phyloP scores from a whole-genome alignment of 2,888 invertebrate species.

The Agriopis aurantiaria region DNA sequence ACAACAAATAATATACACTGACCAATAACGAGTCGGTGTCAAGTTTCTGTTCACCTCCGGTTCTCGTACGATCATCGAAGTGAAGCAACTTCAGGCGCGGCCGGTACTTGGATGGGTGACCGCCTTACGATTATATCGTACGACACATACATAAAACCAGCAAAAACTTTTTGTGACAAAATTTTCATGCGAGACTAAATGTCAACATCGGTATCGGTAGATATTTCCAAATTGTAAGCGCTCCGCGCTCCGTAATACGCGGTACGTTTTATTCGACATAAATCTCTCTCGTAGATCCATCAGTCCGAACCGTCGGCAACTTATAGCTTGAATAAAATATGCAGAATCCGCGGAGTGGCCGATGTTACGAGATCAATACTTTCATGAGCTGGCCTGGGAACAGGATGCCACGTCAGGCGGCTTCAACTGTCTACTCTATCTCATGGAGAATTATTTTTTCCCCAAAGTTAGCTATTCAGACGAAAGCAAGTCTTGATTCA shows the following conservation, averaged over 20 bases:
- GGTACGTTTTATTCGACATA: constrained; percentile 19
- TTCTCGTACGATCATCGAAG: too few species aligned
- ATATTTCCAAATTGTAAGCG: constrained; percentile 17
- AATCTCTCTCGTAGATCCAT: constrained; percentile 25
- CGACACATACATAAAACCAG: constrained; percentile 1
- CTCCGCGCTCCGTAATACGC: not conserved
- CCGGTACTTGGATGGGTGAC: too few species aligned
- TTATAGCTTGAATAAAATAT: constrained; percentile 26
- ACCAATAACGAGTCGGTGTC: too few species aligned
- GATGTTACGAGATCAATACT: not conserved
- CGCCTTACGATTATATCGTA: not conserved
- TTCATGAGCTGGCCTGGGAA: constrained; percentile 1
- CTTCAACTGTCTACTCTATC: not conserved
- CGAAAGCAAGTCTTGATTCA: too few species aligned
- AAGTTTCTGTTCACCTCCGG: too few species aligned
- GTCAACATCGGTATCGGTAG: not conserved
- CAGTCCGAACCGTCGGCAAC: constrained; percentile 17
- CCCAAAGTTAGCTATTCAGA: too few species aligned
- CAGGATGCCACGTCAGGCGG: not conserved
- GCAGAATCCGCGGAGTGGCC: constrained; percentile 1
- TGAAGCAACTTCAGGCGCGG: too few species aligned
- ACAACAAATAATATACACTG: too few species aligned
- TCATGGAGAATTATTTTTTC: too few species aligned
- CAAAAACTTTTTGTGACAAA: not conserved
- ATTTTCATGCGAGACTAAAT: not conserved